These are phyloP conservation scores for Brachyptera putata DNA, from an alignment of 2,888 invertebrate genomes.

Conservation along the genomic window DNA sequence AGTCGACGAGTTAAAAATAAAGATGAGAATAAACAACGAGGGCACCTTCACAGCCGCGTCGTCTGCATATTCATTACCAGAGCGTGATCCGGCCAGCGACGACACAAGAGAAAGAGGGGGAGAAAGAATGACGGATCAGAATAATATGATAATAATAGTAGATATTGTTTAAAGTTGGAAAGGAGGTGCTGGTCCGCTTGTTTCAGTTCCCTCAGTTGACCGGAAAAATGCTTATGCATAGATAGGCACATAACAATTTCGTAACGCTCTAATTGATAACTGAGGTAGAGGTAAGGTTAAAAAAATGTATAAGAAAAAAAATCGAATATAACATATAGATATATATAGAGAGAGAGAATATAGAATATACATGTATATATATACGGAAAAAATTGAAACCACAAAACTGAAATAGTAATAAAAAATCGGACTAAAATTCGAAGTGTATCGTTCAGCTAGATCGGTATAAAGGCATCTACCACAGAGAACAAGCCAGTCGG, in stretches of 20 bases:
- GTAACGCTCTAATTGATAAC: slow-evolving; percentile 18
- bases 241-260: slow-evolving; percentile 9
- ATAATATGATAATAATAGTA: not conserved
- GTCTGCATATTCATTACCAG: slow-evolving; percentile 1
- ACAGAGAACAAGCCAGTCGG: too few relatives aligned
- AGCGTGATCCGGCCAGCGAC: slow-evolving; percentile 2
- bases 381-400: too few relatives aligned
- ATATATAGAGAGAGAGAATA: too few relatives aligned
- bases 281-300: too few relatives aligned
- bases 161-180: not conserved
- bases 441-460: too few relatives aligned
- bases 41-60: slow-evolving; percentile 5
- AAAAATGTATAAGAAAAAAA: too few relatives aligned
- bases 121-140: slow-evolving; percentile 10
- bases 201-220: slow-evolving; percentile 2
- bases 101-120: not conserved
- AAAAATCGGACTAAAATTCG: too few relatives aligned
- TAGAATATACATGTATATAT: too few relatives aligned
- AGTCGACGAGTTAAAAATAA: slow-evolving; percentile 20
- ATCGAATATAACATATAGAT: too few relatives aligned
- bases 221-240: slow-evolving; percentile 13
- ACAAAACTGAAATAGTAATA: too few relatives aligned
- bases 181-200: slow-evolving; percentile 9
- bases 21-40: slow-evolving; percentile 18
- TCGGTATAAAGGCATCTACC: too few relatives aligned